A percentile compares a stretch with the other conserved stretches of the same genome.
These are phyloP conservation scores for Cepaea nemoralis DNA, from an alignment of 1,140 invertebrate genomes.

Conservation along the genomic window DNA sequence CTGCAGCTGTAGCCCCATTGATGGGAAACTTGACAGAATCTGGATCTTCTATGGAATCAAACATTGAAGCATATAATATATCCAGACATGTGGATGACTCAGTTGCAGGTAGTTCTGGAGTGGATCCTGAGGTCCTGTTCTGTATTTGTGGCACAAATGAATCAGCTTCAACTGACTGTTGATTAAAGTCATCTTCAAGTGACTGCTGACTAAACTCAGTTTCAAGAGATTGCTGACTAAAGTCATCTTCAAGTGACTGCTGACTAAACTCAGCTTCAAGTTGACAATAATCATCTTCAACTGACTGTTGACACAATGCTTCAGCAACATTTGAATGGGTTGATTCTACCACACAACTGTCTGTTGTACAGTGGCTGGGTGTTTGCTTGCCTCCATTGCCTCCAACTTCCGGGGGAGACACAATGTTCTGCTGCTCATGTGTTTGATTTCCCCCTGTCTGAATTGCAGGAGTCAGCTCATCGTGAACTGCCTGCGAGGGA, in stretches of 20 bases:
- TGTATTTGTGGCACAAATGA: not conserved
- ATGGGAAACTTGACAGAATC: not conserved
- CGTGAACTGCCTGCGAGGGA: no score
- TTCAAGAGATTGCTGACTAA: no score
- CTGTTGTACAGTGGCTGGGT: not conserved
- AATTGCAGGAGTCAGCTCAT: no score
- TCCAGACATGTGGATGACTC: not conserved
- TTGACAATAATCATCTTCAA: no score
- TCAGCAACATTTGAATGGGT: not conserved
- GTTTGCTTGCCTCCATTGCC: not conserved
- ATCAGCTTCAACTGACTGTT: not conserved
- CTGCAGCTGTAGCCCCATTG: not conserved
- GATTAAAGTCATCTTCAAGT: not conserved
- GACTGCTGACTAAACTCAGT: not conserved
- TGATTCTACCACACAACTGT: not conserved
- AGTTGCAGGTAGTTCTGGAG: not conserved
- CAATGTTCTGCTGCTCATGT: not conserved
- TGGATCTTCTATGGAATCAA: not conserved
- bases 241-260: not conserved
- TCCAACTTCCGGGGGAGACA: no score
- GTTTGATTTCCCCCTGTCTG: not conserved
- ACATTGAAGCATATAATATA: slow-evolving; percentile 5
- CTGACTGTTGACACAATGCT: not conserved
- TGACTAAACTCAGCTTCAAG: not conserved
- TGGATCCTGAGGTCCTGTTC: not conserved